phyloP scores from a whole-genome alignment of 2,888 invertebrate genomes.

The Cyclophora albipunctata region DNA sequence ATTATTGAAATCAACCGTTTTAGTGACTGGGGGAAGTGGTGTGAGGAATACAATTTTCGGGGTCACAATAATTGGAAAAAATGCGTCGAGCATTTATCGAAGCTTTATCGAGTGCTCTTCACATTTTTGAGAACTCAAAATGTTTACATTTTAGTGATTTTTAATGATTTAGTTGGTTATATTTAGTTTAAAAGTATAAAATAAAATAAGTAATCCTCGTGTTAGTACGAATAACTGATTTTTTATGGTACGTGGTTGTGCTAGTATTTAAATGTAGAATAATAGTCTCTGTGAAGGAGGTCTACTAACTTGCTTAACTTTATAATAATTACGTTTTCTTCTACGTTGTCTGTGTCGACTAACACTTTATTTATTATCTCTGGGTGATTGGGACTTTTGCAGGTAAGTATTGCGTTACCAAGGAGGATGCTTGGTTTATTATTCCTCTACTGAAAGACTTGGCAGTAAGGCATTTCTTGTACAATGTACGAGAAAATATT shows the following conservation, averaged over 20 bases:
- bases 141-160: constrained; percentile 28
- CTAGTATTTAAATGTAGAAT: constrained; percentile 33
- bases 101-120: background rate
- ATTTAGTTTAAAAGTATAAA: constrained; percentile 57
- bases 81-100: constrained; percentile 8
- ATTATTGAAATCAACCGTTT: constrained; percentile 36
- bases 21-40: constrained; percentile 65
- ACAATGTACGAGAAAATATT: too few relatives aligned
- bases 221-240: constrained; percentile 63
- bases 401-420: constrained; percentile 2
- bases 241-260: constrained; percentile 68
- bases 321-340: constrained; percentile 30
- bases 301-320: constrained; percentile 38
- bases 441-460: too few relatives aligned
- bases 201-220: constrained; percentile 62
- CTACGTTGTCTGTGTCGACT: constrained; percentile 26
- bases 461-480: too few relatives aligned
- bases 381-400: constrained; percentile 29
- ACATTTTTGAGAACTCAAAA: constrained; percentile 1
- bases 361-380: constrained; percentile 25
- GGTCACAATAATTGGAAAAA: constrained; percentile 13
- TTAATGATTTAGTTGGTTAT: constrained; percentile 58
- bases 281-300: constrained; percentile 49
- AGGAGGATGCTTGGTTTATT: too few relatives aligned
- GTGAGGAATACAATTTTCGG: constrained; percentile 37